Evolutionary conservation across 2,113 vertebrate species (phyloP), one percentile per base, ranked within the genome.

Genomic region (Hippopotamus amphibius): DNA sequence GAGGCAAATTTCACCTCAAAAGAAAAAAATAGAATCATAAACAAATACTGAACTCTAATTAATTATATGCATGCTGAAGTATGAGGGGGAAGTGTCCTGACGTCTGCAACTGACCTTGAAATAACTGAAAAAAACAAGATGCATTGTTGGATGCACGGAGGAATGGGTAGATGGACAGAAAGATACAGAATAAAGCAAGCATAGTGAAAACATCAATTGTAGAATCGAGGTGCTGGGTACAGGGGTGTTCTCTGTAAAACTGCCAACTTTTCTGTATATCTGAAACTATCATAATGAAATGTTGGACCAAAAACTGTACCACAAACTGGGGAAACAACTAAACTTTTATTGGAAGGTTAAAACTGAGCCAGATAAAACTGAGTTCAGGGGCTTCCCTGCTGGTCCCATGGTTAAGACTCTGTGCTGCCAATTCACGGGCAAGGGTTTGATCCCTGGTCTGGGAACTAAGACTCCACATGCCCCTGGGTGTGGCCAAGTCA

Each of bases 1-100:
- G 46, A 74, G 72, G 95, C 80, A 94, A 92, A 97, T 95, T 85
- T 87, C 46, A 90, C 72, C 46, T 63, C 84, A 48, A 37, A 89
- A 68, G 41, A n/a, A 74, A 53, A 89, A 92, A 86, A 90, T 7
- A 90, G 89, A 93, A n/a, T 13, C 7, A 2, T 83, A 94, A 79
- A 43, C 93, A 96, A 96, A 96, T 93, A 57, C 12, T 69, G 43
- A 57, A 57, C 65, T 69, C 84, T 69, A 28, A 33, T 50, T 65
- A 90, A 50, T 79, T 53, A 68, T 3, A 7, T 53, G 9, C 33
- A 16, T 43, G 50, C 68, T 74, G 65, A 80, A 43, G 30, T 30
- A 43, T 46, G 7, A 12, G 30, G 76, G 37, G 86, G 66, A 50
- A 43, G 68, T 69, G 59, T 7, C 28, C 13, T n/a, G 19, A 46